Evolutionary conservation across 2,797 vertebrate species (phyloP).

Genomic region (Meriones psammophilus): DNA sequence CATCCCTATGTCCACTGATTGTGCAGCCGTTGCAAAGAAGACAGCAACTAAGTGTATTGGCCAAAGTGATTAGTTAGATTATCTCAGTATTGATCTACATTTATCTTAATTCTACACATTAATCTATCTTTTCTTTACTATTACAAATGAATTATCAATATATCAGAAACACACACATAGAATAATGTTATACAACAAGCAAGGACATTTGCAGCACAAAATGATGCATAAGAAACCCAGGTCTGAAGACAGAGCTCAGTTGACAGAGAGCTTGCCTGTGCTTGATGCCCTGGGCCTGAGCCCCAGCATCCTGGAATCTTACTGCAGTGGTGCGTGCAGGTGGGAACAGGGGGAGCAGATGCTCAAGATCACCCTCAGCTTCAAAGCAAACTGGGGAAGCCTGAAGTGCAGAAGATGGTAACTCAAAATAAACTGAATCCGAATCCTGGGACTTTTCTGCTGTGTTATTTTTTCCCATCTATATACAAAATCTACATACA

Average conservation of each 20-base stretch:
- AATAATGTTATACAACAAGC: slow-evolving; percentile 6
- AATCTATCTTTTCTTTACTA: slow-evolving; percentile 15
- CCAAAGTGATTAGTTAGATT: slow-evolving; percentile 4
- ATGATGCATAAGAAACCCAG: background rate
- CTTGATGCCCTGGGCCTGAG: too few relatives aligned
- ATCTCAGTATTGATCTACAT: slow-evolving; percentile 33
- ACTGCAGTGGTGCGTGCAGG: accelerated
- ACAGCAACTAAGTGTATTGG: background rate
- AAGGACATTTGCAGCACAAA: background rate
- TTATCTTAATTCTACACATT: slow-evolving; percentile 59
- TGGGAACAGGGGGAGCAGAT: background rate
- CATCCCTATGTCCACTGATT: background rate
- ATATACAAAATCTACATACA: background rate
- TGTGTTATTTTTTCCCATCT: background rate
- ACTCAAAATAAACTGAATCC: background rate
- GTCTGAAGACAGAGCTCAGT: background rate
- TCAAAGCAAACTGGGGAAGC: background rate
- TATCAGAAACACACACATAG: background rate
- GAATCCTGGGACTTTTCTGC: background rate
- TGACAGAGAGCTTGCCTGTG: background rate
- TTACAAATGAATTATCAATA: slow-evolving; percentile 40
- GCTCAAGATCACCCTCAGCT: background rate
- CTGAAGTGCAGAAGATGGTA: background rate
- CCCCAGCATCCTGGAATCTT: too few relatives aligned
- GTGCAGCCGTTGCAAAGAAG: background rate